A percentile compares a stretch with the other conserved stretches of the same genome.
These are phyloP conservation scores for Sardina pilchardus DNA, from an alignment of 2,113 vertebrate species.

Conservation along the genomic window DNA sequence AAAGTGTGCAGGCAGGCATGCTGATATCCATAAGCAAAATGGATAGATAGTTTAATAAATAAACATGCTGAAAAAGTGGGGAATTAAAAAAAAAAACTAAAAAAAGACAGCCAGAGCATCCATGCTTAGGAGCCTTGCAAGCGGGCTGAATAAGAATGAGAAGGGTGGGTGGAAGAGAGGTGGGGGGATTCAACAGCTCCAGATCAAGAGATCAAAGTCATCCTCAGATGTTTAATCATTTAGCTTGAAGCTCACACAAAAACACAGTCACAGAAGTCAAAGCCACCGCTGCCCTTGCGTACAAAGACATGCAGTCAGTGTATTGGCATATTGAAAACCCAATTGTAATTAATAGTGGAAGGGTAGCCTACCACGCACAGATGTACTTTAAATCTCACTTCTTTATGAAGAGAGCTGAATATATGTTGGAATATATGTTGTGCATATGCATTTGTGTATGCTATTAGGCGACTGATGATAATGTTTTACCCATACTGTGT, in stretches of 20 bases:
- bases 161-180: background rate
- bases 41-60: conserved; percentile 25
- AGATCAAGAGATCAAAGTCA: conserved; percentile 41
- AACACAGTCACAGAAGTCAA: background rate
- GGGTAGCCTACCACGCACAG: background rate
- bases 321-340: background rate
- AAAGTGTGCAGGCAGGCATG: background rate
- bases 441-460: no score
- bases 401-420: no score
- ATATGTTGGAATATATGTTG: no score
- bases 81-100: background rate
- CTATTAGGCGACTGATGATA: no score
- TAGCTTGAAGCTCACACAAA: conserved; percentile 28
- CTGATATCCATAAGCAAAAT: conserved; percentile 16
- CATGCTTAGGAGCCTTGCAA: background rate
- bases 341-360: conserved; percentile 16
- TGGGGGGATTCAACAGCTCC: conserved; percentile 15
- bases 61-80: conserved; percentile 15
- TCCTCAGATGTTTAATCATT: conserved; percentile 46
- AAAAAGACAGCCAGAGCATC: background rate
- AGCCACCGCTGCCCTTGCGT: conserved; percentile 7
- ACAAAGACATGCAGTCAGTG: background rate
- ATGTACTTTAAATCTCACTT: background rate
- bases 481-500: no score
- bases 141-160: background rate